Evolutionary conservation across 2,888 invertebrate genomes (phyloP), one percentile per base, ranked within the genome.

Genomic region (Pristionchus fissidentatus): DNA sequence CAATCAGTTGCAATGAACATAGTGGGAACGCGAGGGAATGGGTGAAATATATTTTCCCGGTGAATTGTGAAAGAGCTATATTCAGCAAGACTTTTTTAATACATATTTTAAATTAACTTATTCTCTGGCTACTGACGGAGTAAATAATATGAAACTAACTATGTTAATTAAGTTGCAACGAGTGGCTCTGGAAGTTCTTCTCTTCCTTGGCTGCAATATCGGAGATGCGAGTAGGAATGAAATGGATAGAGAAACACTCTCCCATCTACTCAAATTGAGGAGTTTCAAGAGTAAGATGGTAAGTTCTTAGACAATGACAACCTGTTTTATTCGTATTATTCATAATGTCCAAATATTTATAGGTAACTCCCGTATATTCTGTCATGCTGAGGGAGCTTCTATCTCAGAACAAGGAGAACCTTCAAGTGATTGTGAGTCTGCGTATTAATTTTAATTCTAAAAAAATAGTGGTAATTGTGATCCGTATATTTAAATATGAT

Each of bases 171-270:
- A 93, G 94, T 93, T 97, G 83, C 96, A 96, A 94, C 95, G 96
- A 90, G 95, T 96, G 35, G 97, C 97, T 0, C 97, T 97, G 93
- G 98, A 98, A 93, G 93, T 98, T 83, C 93, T 98, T 41, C 95
- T 97, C 83, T 95, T 96, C 90, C 95, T 98, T 87, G 97, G 97
- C 93, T 95, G 95, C 89, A 98, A 98, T 93, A 96, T 97, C 88
- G 95, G 77, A 3, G 91, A 62, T 15, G 92, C 95, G 29, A 94
- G 95, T 78, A 94, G 95, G 83, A 94, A 94, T 32, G 93, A 94
- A 5, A 93, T 94, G 84, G 96, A 96, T 93, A 93, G 95, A 43
- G 95, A 95, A 91, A 96, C 96, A 43, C 95, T 98, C 83, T 60
- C 95, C 46, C 95, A 95, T 90, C 94, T 98, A 38, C 95, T 96